phyloP scores from a whole-genome alignment of 2,888 invertebrate species.

The Mongoloraphidia duomilia region DNA sequence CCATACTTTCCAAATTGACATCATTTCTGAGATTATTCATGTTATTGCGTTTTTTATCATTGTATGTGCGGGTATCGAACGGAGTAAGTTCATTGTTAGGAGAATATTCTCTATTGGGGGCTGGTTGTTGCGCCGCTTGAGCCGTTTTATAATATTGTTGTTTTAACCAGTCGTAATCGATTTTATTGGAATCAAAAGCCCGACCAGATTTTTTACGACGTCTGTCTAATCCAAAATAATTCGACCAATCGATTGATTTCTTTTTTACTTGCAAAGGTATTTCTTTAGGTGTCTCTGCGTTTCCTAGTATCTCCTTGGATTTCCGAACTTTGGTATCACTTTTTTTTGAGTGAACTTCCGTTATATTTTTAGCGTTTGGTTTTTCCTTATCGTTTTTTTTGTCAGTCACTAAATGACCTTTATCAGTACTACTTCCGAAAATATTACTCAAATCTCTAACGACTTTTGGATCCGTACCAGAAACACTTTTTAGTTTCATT shows the following conservation, averaged over 20 bases:
- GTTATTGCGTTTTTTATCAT: too few species aligned
- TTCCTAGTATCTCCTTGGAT: too few species aligned
- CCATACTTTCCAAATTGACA: constrained; percentile 45
- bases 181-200: constrained; percentile 33
- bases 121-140: constrained; percentile 22
- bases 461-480: constrained; percentile 53
- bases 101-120: constrained; percentile 21
- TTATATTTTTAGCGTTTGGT: background rate
- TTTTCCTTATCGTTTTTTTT: constrained; percentile 8
- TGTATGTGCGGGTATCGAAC: too few species aligned
- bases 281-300: constrained; percentile 20
- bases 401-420: constrained; percentile 13
- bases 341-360: background rate
- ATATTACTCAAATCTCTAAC: constrained; percentile 53
- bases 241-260: constrained; percentile 76
- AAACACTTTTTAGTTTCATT: constrained; percentile 21
- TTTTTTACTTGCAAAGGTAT: constrained; percentile 43
- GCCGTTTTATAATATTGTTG: constrained; percentile 41
- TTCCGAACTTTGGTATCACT: too few species aligned
- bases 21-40: background rate
- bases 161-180: constrained; percentile 40
- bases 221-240: constrained; percentile 74
- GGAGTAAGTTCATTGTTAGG: background rate
- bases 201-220: constrained; percentile 50
- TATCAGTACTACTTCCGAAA: constrained; percentile 34